Percentiles rank a stretch among this genome's conserved stretches.
Conservation (phyloP, 2,113 vertebrate genomes). For the Riparia riparia region DNA sequence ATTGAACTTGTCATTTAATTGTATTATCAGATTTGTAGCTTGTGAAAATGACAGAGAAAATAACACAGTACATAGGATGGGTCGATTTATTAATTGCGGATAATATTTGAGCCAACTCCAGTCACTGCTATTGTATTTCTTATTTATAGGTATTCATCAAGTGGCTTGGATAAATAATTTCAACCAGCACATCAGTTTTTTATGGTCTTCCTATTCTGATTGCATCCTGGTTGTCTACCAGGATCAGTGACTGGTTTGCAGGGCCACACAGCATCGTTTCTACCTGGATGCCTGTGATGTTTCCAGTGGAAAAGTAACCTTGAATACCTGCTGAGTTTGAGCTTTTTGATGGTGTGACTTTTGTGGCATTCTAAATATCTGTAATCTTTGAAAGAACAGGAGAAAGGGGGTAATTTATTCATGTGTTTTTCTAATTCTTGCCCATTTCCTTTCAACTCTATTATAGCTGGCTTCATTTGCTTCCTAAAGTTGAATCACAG, state of each 20-base stretch:
- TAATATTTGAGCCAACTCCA: conserved; percentile 39
- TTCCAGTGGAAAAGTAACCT: neutral
- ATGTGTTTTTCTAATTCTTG: neutral
- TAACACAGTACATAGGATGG: neutral
- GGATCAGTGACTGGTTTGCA: neutral
- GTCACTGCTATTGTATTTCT: conserved; percentile 24
- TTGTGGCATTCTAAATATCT: neutral
- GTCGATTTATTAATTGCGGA: conserved; percentile 65
- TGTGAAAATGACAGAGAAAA: conserved; percentile 51
- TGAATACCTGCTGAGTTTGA: neutral
- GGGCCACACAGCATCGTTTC: neutral
- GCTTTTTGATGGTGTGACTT: neutral
- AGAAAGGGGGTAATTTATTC: neutral
- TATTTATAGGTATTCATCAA: neutral
- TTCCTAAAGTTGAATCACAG: neutral
- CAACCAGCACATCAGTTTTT: neutral
- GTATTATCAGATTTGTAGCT: conserved; percentile 48
- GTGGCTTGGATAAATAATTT: neutral
- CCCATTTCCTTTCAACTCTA: neutral
- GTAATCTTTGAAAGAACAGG: neutral
- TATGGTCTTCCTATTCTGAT: neutral
- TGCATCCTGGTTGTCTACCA: neutral
- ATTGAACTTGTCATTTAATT: conserved; percentile 66
- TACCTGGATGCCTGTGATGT: neutral
- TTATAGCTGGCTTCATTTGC: neutral